Evolutionary conservation across 2,888 invertebrate species (phyloP), one percentile per base, ranked within the genome.

Genomic region (Brassicogethes aeneus): DNA sequence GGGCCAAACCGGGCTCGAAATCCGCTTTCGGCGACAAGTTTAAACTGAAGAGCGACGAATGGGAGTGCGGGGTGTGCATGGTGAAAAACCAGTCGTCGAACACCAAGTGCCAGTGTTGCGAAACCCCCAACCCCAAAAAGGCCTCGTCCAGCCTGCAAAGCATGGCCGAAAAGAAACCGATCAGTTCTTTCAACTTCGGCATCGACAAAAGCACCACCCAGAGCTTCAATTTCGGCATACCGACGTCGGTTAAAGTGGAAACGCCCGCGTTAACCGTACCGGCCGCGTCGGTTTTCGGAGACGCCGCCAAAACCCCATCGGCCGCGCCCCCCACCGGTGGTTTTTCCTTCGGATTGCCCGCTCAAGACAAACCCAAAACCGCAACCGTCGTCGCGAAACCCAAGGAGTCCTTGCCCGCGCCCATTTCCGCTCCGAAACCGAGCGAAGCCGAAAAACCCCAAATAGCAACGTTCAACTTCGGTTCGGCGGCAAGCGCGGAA

Each of bases 41-140:
- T 37, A 53, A 58, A 45, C 51, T 52, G 30, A 56, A 60, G 40
- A 46, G 47, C 3, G 47, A 52, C 29, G 57, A 69, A 40, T 82
- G 80, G 81, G 74, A 75, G 44, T 82, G 82, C 57, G 62, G 65
- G 10, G 71, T 71, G 13, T 82, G 82, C 57, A 72, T 78, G 71
- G 70, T 80, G 1, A 68, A 69, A 40, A 82, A 82, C 56, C 47
- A 51, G 30, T 35, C 43, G 2, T 16, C 38, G 5, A 39, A 39
- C 15, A 40, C 34, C 3, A 71, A 70, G 46, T 81, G 80, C 59
- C 65, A 70, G 37, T 76, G 79, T 51, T 81, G 82, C 57, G 74
- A 73, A 47, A 70, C 75, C 39, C 56, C 65, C 1, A 77, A 72
- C 56, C 74, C 74, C 71, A 71, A 39, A 39, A 42, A 15, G 32